These are phyloP conservation scores for Sakesphorus luctuosus DNA, from an alignment of 2,113 vertebrate species.

Conservation along the genomic window DNA sequence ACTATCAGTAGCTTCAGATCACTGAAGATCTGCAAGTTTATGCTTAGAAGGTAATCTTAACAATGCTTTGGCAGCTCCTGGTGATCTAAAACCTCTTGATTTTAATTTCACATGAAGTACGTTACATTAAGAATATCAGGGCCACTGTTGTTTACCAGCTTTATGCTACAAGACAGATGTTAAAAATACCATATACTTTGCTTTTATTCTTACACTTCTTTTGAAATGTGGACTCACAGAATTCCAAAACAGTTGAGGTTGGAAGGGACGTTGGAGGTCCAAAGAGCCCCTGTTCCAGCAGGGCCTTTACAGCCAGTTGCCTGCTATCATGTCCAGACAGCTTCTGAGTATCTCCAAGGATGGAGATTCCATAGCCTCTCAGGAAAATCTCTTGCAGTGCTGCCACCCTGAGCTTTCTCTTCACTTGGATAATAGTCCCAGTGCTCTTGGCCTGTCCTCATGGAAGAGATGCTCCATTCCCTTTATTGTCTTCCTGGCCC, in stretches of 20 bases:
- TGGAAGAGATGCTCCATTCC: not conserved
- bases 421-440: not conserved
- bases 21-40: not conserved
- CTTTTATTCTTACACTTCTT: not conserved
- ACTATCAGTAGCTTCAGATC: not conserved
- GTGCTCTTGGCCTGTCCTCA: not conserved
- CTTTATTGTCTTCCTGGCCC: not conserved
- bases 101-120: not conserved
- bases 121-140: not conserved
- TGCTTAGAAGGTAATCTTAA: not conserved
- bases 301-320: not conserved
- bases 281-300: not conserved
- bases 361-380: not conserved
- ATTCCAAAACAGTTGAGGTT: not conserved
- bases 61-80: not conserved
- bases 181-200: not conserved
- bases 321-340: not conserved
- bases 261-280: not conserved
- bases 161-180: not conserved
- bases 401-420: not conserved
- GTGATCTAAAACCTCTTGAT: not conserved
- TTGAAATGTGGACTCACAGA: not conserved
- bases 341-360: not conserved
- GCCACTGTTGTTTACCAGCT: not conserved
- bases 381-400: not conserved